Percentiles rank a stretch among this genome's conserved stretches.
Conservation (phyloP, 2,113 vertebrate genomes). For the Anas platyrhynchos region DNA sequence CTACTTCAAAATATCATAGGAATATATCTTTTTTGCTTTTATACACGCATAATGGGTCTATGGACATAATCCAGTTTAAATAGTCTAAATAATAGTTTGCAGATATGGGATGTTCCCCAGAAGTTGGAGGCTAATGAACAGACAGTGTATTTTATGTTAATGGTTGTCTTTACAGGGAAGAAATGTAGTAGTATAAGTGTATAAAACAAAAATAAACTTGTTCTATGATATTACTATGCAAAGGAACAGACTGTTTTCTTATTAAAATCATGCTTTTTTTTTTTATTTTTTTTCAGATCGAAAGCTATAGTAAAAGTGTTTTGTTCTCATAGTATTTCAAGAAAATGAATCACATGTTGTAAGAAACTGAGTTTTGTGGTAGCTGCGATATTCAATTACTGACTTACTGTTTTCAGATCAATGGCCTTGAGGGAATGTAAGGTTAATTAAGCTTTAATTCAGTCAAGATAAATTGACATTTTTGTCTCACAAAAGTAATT, state of each 20-base stretch:
- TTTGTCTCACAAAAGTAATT: conserved; percentile 55
- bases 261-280: neutral
- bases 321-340: neutral
- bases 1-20: neutral
- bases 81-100: neutral
- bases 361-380: conserved; percentile 19
- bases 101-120: neutral
- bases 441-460: conserved; percentile 75
- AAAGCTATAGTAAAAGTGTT: neutral
- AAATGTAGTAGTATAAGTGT: neutral
- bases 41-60: neutral
- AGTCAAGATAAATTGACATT: conserved; percentile 66
- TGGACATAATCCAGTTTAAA: neutral
- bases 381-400: conserved; percentile 55
- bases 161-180: neutral
- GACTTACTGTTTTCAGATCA: conserved; percentile 60
- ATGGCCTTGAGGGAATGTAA: conserved; percentile 51
- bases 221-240: neutral
- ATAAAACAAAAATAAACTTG: neutral
- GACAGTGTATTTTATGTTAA: neutral
- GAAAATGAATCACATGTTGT: conserved; percentile 8
- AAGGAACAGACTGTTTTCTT: neutral
- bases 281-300: neutral
- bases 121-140: neutral
- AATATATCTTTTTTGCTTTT: neutral